These are phyloP conservation scores for Acanthis flammea DNA, from an alignment of 2,797 vertebrate genomes.

Conservation along the genomic window DNA sequence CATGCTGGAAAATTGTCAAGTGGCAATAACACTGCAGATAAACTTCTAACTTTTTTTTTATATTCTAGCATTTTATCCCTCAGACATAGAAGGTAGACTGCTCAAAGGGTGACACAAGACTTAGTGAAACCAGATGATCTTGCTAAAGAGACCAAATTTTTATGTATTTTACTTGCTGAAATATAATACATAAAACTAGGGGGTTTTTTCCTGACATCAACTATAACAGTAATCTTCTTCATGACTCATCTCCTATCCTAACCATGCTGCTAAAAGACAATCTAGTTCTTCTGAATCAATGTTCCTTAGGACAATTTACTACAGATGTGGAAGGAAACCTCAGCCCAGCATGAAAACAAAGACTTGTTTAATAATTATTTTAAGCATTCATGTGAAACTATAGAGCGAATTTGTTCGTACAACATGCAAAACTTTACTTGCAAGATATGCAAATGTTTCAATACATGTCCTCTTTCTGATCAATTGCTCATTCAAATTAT, in stretches of 20 bases:
- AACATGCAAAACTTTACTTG: not conserved
- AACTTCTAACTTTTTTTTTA: not conserved
- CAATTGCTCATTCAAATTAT: not conserved
- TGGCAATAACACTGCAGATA: not conserved
- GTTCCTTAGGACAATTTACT: slow-evolving; percentile 30
- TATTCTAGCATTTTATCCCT: not conserved
- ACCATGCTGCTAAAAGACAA: not conserved
- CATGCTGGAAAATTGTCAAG: not conserved
- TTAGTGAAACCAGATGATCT: not conserved
- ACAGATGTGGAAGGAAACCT: slow-evolving; percentile 57
- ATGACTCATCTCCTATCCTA: not conserved
- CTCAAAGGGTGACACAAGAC: not conserved
- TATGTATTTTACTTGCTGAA: not conserved
- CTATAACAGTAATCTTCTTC: not conserved
- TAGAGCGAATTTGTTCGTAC: not conserved
- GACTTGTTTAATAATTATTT: slow-evolving; percentile 47
- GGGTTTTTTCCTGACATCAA: not conserved
- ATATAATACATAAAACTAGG: not conserved
- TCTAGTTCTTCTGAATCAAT: slow-evolving; percentile 22
- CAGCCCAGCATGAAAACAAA: slow-evolving; percentile 58
- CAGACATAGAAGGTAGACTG: not conserved
- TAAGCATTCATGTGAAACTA: slow-evolving; percentile 16
- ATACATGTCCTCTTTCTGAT: not conserved
- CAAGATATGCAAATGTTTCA: not conserved
- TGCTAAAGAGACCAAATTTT: not conserved